Evolutionary conservation across 2,113 vertebrate genomes (phyloP), one percentile per base, ranked within the genome.

Genomic region (Connochaetes taurinus): DNA sequence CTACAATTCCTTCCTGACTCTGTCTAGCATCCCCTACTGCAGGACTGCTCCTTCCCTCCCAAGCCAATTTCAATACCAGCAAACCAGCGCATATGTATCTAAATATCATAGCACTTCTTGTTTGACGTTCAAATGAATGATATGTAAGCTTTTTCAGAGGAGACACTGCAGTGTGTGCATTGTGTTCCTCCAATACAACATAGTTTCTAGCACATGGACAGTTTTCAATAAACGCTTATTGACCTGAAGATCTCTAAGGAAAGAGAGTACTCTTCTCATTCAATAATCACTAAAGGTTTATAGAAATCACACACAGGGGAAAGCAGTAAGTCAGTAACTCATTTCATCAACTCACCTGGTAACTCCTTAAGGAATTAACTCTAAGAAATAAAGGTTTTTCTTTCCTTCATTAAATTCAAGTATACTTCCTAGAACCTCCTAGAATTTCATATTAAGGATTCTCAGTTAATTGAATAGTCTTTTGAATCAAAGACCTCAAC

Each of bases 401-500:
- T 94, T 92, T 87, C 19, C 31, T 25, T 27, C 45, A 25, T 94
- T 90, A 94, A 92, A 89, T 82, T 87, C 31, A 78, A 80, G 15
- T 40, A 55, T 62, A 57, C 36, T 60, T 91, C 45, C 45, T 86
- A 91, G 50, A 96, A 40, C 76, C 58, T 85, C 25, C 76, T 96
- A 31, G 14, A 67, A 50, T 45, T 91, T 91, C 87, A 2, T 76
- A 31, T 67, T 67, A 86, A 88, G n/a, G 13, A 67, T 95, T 90
- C 14, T 55, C 60, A 2, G 21, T 85, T 93, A 82, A 91, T 47
- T 89, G 57, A 76, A 71, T 5, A 71, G 19, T 90, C 86, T 91
- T 96, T 82, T 92, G 52, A 82, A 52, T 78, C 71, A n/a, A 93
- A 91, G 40, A 95, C 67, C 19, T 62, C 90, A 96, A 80, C 23